Conservation (phyloP, 1,140 invertebrate species). For the Parasteatoda tepidariorum region DNA sequence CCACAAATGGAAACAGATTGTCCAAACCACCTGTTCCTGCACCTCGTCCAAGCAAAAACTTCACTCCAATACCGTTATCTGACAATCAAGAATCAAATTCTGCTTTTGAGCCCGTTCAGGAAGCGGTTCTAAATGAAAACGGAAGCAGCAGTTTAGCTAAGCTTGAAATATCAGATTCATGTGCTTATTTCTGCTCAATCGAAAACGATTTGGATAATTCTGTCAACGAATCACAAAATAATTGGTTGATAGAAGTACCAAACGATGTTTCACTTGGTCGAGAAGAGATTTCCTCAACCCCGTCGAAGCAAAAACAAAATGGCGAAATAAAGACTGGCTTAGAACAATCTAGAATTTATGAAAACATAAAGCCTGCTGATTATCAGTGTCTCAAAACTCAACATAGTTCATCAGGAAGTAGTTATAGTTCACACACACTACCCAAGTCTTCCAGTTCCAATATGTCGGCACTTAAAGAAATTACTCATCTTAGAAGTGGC, state of each 20-base stretch:
- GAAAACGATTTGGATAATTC: background rate
- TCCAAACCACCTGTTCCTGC: slow-evolving; percentile 39
- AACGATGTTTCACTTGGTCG: background rate
- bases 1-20: background rate
- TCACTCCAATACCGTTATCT: background rate
- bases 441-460: slow-evolving; percentile 3
- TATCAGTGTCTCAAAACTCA: background rate
- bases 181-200: slow-evolving; percentile 32
- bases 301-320: background rate
- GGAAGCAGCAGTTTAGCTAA: slow-evolving; percentile 27
- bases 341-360: slow-evolving; percentile 20
- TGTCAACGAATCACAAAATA: background rate
- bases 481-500: background rate
- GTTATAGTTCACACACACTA: slow-evolving; percentile 23
- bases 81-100: background rate
- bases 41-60: slow-evolving; percentile 31
- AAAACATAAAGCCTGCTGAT: slow-evolving; percentile 41
- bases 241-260: slow-evolving; percentile 39
- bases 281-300: background rate
- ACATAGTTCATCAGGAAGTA: background rate
- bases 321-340: background rate
- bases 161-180: slow-evolving; percentile 37
- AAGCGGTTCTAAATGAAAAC: background rate
- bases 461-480: background rate
- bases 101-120: background rate